Percentiles rank a stretch among this genome's conserved stretches.
Evolutionary conservation across 2,113 vertebrate species (phyloP).

Genomic region (Asarcornis scutulata): DNA sequence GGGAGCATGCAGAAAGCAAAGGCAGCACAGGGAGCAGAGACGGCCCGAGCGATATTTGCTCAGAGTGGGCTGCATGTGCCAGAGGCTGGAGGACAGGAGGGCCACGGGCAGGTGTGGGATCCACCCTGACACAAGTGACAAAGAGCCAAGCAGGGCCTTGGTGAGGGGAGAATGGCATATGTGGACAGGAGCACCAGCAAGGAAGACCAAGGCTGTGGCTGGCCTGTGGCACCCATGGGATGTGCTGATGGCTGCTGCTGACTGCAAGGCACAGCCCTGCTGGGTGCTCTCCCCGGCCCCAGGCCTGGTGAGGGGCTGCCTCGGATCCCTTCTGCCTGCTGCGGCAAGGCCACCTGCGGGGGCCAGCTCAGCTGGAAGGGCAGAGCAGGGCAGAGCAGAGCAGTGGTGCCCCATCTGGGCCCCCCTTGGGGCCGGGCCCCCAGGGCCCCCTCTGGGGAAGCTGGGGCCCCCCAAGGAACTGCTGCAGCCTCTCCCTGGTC

Average conservation of each 20-base stretch:
- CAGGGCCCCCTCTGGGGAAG: neutral
- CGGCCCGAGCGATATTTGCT: accelerated
- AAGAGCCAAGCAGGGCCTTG: neutral
- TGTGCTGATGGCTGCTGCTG: neutral
- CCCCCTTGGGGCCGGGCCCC: neutral
- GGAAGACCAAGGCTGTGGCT: neutral
- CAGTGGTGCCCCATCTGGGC: neutral
- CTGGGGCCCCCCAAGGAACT: neutral
- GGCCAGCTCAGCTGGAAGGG: neutral
- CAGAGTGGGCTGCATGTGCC: neutral
- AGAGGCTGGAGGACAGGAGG: neutral
- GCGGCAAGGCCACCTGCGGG: neutral
- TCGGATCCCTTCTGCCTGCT: neutral
- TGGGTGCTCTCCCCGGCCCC: neutral
- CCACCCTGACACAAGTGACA: neutral
- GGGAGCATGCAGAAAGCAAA: neutral
- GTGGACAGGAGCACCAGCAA: accelerated
- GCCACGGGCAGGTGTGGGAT: neutral
- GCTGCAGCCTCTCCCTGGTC: neutral
- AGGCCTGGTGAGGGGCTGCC: neutral
- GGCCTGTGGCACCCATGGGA: neutral
- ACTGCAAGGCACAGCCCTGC: neutral
- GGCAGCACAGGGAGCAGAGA: neutral
- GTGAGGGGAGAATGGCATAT: accelerated
- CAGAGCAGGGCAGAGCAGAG: neutral